Conservation (phyloP, 2,888 invertebrate genomes). For the Bombylius major region DNA sequence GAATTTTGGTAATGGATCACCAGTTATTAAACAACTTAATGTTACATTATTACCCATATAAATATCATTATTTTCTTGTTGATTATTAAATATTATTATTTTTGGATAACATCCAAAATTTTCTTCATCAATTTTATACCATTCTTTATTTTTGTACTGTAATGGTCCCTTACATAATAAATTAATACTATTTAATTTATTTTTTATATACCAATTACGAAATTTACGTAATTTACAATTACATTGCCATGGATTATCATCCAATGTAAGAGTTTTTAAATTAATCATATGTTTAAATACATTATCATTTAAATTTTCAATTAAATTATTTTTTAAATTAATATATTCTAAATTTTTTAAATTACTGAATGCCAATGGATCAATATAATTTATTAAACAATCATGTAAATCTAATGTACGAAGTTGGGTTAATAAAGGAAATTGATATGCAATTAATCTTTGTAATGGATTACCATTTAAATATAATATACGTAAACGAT, state of each 20-base stretch:
- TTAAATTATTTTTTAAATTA: slow-evolving; percentile 67
- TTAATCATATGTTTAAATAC: slow-evolving; percentile 60
- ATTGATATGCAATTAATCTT: slow-evolving; percentile 59
- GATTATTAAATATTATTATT: slow-evolving; percentile 46
- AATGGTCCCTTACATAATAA: slow-evolving; percentile 62
- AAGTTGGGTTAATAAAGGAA: slow-evolving; percentile 68
- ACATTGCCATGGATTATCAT: slow-evolving; percentile 83
- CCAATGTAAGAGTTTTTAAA: slow-evolving; percentile 66
- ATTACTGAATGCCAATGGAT: slow-evolving; percentile 64
- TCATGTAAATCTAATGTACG: slow-evolving; percentile 67
- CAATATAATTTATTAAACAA: slow-evolving; percentile 62
- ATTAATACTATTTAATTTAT: slow-evolving; percentile 63
- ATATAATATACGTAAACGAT: slow-evolving; percentile 61
- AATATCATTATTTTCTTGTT: slow-evolving; percentile 47
- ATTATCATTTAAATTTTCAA: slow-evolving; percentile 54
- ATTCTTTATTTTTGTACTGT: slow-evolving; percentile 53
- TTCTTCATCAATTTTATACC: slow-evolving; percentile 61
- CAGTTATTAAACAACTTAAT: slow-evolving; percentile 66
- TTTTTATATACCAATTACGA: slow-evolving; percentile 69
- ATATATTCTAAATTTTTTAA: slow-evolving; percentile 60
- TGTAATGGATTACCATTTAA: slow-evolving; percentile 73
- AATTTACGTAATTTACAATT: slow-evolving; percentile 77
- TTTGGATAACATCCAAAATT: slow-evolving; percentile 75
- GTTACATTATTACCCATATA: slow-evolving; percentile 73
- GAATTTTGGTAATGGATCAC: slow-evolving; percentile 72